phyloP scores from a whole-genome alignment of 2,888 invertebrate species.

The Cephus pygmeus region DNA sequence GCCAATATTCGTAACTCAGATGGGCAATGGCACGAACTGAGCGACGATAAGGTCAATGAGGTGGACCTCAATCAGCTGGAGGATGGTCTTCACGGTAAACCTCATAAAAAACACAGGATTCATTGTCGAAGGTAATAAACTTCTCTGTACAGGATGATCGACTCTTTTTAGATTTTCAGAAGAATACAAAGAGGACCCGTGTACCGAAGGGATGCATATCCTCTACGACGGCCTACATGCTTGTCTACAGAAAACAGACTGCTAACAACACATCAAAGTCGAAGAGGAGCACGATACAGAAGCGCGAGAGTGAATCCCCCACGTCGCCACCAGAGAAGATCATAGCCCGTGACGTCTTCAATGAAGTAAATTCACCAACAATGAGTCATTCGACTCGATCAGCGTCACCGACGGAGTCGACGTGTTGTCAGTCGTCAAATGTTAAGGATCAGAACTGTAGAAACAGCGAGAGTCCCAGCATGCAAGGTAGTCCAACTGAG shows the following conservation, averaged over 20 bases:
- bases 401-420: background rate
- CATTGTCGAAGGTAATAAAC: background rate
- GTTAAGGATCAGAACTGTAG: background rate
- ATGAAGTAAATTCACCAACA: background rate
- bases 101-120: background rate
- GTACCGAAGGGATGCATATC: constrained; percentile 66
- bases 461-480: background rate
- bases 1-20: constrained; percentile 64
- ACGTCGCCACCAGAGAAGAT: background rate
- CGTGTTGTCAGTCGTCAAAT: background rate
- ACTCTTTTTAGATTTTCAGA: constrained; percentile 25
- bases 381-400: background rate
- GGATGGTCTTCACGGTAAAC: constrained; percentile 39
- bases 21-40: constrained; percentile 74
- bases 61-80: constrained; percentile 64
- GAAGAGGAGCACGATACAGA: constrained; percentile 12
- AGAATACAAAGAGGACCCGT: constrained; percentile 56
- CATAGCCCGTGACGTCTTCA: background rate
- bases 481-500: background rate
- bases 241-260: constrained; percentile 68
- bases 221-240: constrained; percentile 74
- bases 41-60: constrained; percentile 70
- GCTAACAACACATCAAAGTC: background rate
- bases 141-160: background rate
- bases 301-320: background rate